Conservation (phyloP, 2,888 invertebrate species). For the Anoncus sp. region DNA sequence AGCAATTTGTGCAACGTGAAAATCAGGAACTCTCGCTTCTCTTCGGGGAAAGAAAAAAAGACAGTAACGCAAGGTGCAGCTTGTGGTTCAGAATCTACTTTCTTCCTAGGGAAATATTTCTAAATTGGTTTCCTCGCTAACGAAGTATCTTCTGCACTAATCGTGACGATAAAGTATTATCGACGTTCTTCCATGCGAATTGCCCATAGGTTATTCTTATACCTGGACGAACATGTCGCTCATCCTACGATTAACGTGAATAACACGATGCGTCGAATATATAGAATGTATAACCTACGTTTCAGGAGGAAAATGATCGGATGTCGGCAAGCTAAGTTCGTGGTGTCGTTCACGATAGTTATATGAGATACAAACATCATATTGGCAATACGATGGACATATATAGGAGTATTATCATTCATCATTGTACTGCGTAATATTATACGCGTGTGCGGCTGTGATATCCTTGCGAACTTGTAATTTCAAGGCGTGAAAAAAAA, state of each 20-base stretch:
- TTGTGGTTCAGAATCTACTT: background rate
- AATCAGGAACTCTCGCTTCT: constrained; percentile 2
- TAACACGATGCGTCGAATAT: background rate
- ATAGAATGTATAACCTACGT: background rate
- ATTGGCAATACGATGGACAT: too few species aligned
- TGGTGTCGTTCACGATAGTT: too few species aligned
- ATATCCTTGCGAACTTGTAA: too few species aligned
- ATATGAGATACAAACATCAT: background rate
- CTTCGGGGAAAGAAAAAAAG: background rate
- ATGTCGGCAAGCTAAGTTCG: background rate
- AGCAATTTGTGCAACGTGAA: constrained; percentile 27
- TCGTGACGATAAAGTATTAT: background rate
- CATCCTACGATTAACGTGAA: background rate
- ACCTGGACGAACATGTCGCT: constrained; percentile 14
- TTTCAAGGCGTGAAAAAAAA: background rate
- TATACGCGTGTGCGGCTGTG: background rate
- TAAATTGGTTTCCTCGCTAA: constrained; percentile 64
- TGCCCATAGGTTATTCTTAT: background rate
- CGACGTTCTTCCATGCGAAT: background rate
- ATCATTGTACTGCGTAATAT: background rate
- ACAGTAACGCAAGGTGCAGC: background rate
- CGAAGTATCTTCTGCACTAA: constrained; percentile 62
- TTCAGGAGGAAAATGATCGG: background rate
- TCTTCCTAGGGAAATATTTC: constrained; percentile 45
- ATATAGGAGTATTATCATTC: too few species aligned